Evolutionary conservation across 2,888 invertebrate genomes (phyloP), one percentile per base, ranked within the genome.

Genomic region (Carpatolechia fugitivella): DNA sequence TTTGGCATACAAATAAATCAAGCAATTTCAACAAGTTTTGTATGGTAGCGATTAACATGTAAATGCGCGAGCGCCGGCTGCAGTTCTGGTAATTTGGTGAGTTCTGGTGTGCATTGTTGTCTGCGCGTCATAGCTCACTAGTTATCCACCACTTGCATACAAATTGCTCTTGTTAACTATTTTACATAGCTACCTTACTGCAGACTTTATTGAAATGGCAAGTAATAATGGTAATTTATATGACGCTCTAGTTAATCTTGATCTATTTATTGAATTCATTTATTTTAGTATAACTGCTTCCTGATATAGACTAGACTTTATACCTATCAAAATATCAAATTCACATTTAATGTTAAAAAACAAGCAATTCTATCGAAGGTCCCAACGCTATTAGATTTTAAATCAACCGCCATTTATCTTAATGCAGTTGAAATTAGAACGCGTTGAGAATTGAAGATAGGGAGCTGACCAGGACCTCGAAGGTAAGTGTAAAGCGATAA

Each of bases 401-500:
- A n/a, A n/a, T n/a, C n/a, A n/a, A n/a, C n/a, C n/a, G n/a, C n/a
- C n/a, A n/a, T n/a, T n/a, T n/a, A n/a, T n/a, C n/a, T n/a, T n/a
- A n/a, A n/a, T n/a, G n/a, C n/a, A n/a, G n/a, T n/a, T 24, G 24
- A 24, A 24, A 24, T 24, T 24, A 24, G 24, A 24, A 24, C 24
- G 24, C 24, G 24, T n/a, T n/a, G 6, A 24, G 24, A 6, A 4
- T 24, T 24, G n/a, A n/a, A 4, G 24, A 6, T 24, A 24, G 24
- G 18, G 38, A 13, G 13, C 38, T 13, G 36, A 36, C 36, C 18
- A 36, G 49, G 38, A 50, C 38, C 38, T 52, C 54, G 55, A 51
- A 51, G 54, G 48, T 52, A 58, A 41, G 41, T 52, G 50, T 38
- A 29, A 44, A 41, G 56, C 54, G 56, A 58, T 49, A 54, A 52